Evolutionary conservation across 2,888 invertebrate species (phyloP), one percentile per base, ranked within the genome.

Genomic region (Pyrrhia umbra): DNA sequence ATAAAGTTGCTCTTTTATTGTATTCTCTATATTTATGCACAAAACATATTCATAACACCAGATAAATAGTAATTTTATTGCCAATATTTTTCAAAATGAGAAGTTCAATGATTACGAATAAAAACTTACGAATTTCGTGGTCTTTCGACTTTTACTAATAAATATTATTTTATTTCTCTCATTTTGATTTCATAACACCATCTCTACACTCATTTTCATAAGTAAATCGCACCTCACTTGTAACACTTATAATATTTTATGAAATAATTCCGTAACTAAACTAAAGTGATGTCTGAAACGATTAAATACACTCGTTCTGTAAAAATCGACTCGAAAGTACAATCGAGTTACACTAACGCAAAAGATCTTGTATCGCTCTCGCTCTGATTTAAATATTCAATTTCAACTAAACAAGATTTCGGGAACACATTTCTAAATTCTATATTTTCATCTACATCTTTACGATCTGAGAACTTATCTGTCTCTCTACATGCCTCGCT

Each of bases 391-490:
- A 72, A 63, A 75, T 74, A 70, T 64, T 82, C 75, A 58, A 58
- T 69, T 67, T 70, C 71, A 80, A 83, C 76, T 75, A 80, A 82
- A 82, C 85, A 83, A 79, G 71, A 66, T 64, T 84, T 84, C 70
- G 86, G 89, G 90, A 90, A 90, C 91, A 91, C 90, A 87, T 88
- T 81, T 76, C 90, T 90, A 89, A 88, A 85, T 84, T 88, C 89
- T 90, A 90, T 81, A 75, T 81, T 84, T 80, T 84, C 75, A 46
- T 49, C 88, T 88, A 88, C 82, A 68, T 76, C 73, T 68, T 81
- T 80, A 79, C 71, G 77, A 78, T 80, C 70, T 50, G 75, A 77
- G 76, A 68, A 45, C 73, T 68, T 71, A 80, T 79, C 66, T 66
- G 75, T 70, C 67, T 82, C 75, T 73, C 83, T 82, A 86, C 76